Evolutionary conservation across 2,888 invertebrate genomes (phyloP).

Genomic region (Andrena flavipes): DNA sequence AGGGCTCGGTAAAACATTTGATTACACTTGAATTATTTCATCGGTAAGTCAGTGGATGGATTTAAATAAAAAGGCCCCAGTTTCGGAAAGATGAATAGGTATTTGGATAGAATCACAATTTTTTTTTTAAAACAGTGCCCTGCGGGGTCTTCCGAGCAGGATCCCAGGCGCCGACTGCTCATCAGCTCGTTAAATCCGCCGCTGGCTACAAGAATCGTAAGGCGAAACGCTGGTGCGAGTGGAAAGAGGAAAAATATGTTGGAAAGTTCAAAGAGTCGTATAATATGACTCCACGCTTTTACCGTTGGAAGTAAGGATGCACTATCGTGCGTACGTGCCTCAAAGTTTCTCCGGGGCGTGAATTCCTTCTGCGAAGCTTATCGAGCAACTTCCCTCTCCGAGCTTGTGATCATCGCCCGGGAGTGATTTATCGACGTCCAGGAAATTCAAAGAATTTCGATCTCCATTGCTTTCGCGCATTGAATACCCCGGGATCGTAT

Average conservation of each 20-base stretch:
- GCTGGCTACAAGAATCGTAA: background rate
- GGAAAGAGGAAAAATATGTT: background rate
- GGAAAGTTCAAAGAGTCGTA: constrained; percentile 20
- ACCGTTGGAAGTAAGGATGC: constrained; percentile 17
- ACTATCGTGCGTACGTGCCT: constrained; percentile 27
- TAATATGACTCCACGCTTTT: constrained; percentile 11
- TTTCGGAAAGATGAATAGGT: no score
- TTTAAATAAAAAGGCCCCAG: background rate
- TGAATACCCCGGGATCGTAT: no score
- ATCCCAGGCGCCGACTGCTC: no score
- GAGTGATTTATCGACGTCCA: constrained; percentile 30
- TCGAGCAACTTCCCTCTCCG: constrained; percentile 19
- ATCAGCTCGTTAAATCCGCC: no score
- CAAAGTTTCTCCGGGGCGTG: constrained; percentile 18
- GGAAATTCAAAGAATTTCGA: constrained; percentile 5
- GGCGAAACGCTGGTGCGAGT: background rate
- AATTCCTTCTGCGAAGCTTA: constrained; percentile 19
- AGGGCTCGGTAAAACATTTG: background rate
- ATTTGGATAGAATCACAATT: no score
- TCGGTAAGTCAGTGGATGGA: background rate
- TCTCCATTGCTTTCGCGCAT: background rate
- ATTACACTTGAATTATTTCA: background rate
- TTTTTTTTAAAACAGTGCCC: no score
- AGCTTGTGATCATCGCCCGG: constrained; percentile 20
- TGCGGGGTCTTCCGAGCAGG: background rate